These are phyloP conservation scores for Thermophis baileyi DNA, from an alignment of 2,113 vertebrate species.

Conservation along the genomic window DNA sequence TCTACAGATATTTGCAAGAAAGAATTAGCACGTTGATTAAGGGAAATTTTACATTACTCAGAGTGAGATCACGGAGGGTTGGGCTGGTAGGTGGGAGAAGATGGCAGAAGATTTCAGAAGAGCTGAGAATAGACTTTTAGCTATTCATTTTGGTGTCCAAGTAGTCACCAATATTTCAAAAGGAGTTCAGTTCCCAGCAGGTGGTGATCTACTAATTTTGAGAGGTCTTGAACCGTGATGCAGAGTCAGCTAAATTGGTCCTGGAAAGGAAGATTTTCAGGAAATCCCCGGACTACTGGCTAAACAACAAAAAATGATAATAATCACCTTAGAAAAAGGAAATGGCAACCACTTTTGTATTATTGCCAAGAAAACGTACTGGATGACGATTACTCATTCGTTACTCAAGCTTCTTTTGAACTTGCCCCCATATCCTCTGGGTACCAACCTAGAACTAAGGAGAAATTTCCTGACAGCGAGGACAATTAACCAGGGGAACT, in stretches of 20 bases:
- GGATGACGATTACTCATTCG: neutral
- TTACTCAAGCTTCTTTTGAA: neutral
- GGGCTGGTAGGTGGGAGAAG: neutral
- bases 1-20: neutral
- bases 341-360: neutral
- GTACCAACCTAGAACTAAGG: too few species aligned
- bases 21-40: neutral
- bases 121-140: neutral
- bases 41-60: neutral
- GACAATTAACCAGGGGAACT: too few species aligned
- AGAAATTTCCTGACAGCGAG: too few species aligned
- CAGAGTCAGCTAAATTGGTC: neutral
- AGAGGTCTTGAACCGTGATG: neutral
- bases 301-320: neutral
- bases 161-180: neutral
- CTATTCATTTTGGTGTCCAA: neutral
- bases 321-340: neutral
- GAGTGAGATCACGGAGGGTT: neutral
- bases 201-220: neutral
- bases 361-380: neutral
- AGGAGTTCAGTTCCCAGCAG: neutral
- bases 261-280: neutral
- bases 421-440: neutral
- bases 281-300: neutral
- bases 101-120: neutral